Evolutionary conservation across 2,797 vertebrate species (phyloP).

Genomic region (Kryptolebias ocellatus): DNA sequence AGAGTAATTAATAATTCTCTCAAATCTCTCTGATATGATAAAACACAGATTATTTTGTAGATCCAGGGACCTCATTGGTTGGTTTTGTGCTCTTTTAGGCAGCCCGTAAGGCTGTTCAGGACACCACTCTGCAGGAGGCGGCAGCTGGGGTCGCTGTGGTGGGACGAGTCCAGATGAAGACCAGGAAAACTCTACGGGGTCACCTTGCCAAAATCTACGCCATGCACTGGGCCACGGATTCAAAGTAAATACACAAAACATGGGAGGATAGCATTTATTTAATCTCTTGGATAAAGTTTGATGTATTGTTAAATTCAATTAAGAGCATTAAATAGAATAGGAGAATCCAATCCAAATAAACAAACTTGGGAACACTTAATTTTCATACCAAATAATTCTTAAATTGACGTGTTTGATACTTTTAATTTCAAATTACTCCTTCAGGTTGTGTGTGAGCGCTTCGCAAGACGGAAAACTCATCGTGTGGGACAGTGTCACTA

Average conservation of each 20-base stretch:
- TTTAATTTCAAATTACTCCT: neutral
- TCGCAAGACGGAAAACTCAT: conserved; percentile 98
- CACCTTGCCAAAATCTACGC: conserved; percentile 99
- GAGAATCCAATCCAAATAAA: no score
- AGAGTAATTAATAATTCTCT: neutral
- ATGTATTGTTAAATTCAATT: neutral
- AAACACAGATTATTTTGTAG: neutral
- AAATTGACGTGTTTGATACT: rapidly evolving
- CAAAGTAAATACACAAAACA: conserved; percentile 83
- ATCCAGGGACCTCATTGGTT: conserved; percentile 1
- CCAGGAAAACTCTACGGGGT: conserved; percentile 92
- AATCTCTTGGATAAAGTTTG: neutral
- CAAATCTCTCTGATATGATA: neutral
- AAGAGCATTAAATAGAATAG: no score
- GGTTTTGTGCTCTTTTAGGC: conserved; percentile 77
- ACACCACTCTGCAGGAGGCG: conserved; percentile 89
- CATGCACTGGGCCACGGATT: conserved; percentile 95
- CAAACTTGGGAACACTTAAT: neutral
- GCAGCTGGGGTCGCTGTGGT: conserved; percentile 82
- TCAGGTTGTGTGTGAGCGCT: conserved; percentile 93
- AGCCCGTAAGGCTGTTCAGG: conserved; percentile 90
- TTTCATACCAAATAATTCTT: no score
- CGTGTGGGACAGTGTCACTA: conserved; percentile 95
- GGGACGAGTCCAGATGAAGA: conserved; percentile 91
- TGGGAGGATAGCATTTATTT: conserved; percentile 15